Evolutionary conservation across 2,797 vertebrate species (phyloP), one percentile per base, ranked within the genome.

Genomic region (Poeciliopsis turneri): DNA sequence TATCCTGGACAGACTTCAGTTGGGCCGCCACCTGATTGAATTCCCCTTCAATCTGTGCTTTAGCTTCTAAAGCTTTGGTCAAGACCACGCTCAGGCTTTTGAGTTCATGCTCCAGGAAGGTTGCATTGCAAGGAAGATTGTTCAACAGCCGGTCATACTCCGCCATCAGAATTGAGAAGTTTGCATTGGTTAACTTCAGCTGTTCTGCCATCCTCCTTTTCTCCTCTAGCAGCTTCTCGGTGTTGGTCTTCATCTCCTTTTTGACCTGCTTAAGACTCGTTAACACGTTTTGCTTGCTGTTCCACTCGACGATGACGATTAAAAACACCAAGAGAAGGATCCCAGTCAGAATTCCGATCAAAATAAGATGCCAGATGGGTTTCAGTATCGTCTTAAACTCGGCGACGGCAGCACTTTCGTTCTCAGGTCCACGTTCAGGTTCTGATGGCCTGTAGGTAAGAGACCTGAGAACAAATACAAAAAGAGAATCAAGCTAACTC

Each of bases 1-100:
- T 12, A 11, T 57, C 4, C 53, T 12, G 3, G 4, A 4, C 0
- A 57, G 25, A 12, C 3, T 5, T 57, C 5, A 57, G 1, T 57
- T 57, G 53, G 3, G 0, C 1, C 13, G 3, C 16, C 28, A 61
- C 1, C 55, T 13, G 12, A 1, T 6, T 59, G n/a, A 5, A 0
- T 1, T n/a, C 0, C 53, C 1, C 1, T 3, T 55, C 8, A 3
- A 5, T 0, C 55, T 30, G 12, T 5, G 5, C n/a, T 28, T 4
- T 18, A 20, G 2, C 16, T 33, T 61, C 16, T 61, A 18, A 7
- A 33, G 28, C 16, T 1, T 1, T 33, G 5, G 3, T 18, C 4
- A 61, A 18, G 2, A 61, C 59, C 59, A 1, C 6, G 0, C 16
- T 18, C 15, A 61, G 59, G 30, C 7, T 30, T 15, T 7, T 33